These are phyloP conservation scores for Bucco capensis DNA, from an alignment of 2,113 vertebrate genomes.

Conservation along the genomic window DNA sequence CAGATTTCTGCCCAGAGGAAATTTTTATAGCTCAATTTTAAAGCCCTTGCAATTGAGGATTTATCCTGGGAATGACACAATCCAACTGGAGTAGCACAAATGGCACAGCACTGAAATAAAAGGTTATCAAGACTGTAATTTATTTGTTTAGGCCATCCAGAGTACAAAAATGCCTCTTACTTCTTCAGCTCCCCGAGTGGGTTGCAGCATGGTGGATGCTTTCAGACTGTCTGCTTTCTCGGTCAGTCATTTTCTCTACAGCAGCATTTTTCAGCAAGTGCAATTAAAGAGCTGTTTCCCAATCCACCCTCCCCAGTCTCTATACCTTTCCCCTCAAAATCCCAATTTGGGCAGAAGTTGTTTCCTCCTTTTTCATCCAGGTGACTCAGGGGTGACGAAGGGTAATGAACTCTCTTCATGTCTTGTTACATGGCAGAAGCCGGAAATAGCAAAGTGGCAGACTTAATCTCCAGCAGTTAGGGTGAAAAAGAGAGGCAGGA, in stretches of 20 bases:
- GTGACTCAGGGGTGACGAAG: neutral
- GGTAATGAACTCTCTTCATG: constrained; percentile 37
- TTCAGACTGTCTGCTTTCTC: constrained; percentile 17
- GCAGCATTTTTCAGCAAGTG: neutral
- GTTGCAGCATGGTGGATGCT: neutral
- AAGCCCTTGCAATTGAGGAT: constrained; percentile 64
- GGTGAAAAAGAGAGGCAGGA: constrained; percentile 63
- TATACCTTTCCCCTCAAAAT: neutral
- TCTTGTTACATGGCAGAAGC: constrained; percentile 28
- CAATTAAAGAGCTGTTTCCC: constrained; percentile 3
- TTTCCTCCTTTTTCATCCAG: constrained; percentile 13
- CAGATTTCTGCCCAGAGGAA: constrained; percentile 62
- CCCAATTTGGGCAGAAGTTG: neutral
- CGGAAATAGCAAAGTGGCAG: constrained; percentile 41
- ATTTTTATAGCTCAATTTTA: constrained; percentile 67
- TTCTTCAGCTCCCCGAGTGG: constrained; percentile 19
- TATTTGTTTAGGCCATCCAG: constrained; percentile 68
- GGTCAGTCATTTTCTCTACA: constrained; percentile 32
- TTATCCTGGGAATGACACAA: constrained; percentile 48
- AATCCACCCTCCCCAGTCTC: neutral
- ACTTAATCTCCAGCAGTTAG: constrained; percentile 67
- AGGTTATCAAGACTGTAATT: constrained; percentile 57
- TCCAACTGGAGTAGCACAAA: constrained; percentile 53
- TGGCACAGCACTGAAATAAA: constrained; percentile 56
- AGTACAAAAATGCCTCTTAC: constrained; percentile 45